Percentiles rank a stretch among this genome's conserved stretches.
Conservation (phyloP, 1,140 invertebrate species). For the Paralvinella palmiformis region DNA sequence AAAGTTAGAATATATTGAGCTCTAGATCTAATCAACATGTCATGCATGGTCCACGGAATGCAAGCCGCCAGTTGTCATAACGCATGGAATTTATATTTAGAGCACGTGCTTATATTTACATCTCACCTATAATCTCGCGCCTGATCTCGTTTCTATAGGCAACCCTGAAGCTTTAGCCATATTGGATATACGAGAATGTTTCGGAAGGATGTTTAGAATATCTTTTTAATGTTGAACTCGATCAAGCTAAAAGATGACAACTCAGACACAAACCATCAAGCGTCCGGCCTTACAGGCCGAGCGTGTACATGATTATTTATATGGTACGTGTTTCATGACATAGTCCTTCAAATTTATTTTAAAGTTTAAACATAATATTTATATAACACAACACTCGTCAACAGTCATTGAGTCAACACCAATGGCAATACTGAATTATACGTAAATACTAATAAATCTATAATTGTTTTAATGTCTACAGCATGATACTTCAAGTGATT, state of each 20-base stretch:
- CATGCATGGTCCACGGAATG: too few species aligned
- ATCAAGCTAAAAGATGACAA: conserved; percentile 32
- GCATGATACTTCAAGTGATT: too few species aligned
- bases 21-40: too few species aligned
- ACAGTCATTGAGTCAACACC: neutral
- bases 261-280: conserved; percentile 42
- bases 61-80: too few species aligned
- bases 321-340: conserved; percentile 30
- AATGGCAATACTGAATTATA: too few species aligned
- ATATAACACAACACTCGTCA: neutral
- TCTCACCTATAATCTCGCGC: neutral
- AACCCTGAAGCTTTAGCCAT: neutral
- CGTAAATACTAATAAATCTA: too few species aligned
- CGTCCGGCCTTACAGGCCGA: conserved; percentile 29
- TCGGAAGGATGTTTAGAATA: neutral
- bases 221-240: neutral
- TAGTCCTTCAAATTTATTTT: conserved; percentile 4
- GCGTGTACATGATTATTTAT: conserved; percentile 44
- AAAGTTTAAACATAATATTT: conserved; percentile 1
- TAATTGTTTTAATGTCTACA: too few species aligned
- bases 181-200: neutral
- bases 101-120: too few species aligned
- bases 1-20: too few species aligned
- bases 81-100: too few species aligned
- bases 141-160: neutral